Evolutionary conservation across 2,797 vertebrate species (phyloP), one percentile per base, ranked within the genome.

Genomic region (Molothrus ater): DNA sequence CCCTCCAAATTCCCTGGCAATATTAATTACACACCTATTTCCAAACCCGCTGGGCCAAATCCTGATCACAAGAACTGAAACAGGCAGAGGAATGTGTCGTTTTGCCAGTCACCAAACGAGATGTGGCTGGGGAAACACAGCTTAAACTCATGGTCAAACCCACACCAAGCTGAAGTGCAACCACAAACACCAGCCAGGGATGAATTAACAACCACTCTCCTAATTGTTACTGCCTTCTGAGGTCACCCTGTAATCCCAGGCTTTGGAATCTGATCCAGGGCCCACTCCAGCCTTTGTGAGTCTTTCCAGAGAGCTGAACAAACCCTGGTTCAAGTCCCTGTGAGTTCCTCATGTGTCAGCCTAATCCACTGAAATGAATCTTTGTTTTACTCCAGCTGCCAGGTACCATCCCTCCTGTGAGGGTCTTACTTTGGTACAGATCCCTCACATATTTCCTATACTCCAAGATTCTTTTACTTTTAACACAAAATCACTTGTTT

Each of bases 401-500:
- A 86, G 88, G 92, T 75, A 91, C 63, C 21, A 7, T 53, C 88
- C 76, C 82, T 90, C 65, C 0, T 20, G 50, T 56, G 72, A 75
- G 47, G 74, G 71, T 86, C 80, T 72, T 43, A 26, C 87, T 81
- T 76, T 75, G 79, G 70, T 92, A 72, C 84, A 75, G 74, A 88
- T 29, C 73, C 65, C 78, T 86, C 60, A 57, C 38, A 15, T 43
- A 80, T 51, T 88, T 82, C 63, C 60, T 54, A 17, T 8, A n/a
- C 48, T 82, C 73, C 68, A 64, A 32, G 25, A 85, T 32, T 61
- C 9, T 12, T 60, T 89, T 54, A 24, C 43, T 40, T 92, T 70
- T 64, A 91, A 84, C 42, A 80, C 45, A 95, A 90, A 89, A 88
- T 60, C 13, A 2, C 75, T 82, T 88, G 85, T 80, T 95, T 85